A percentile compares a stretch with the other conserved stretches of the same genome.
Evolutionary conservation across 2,113 vertebrate species (phyloP).

Genomic region (Atractosteus spatula): DNA sequence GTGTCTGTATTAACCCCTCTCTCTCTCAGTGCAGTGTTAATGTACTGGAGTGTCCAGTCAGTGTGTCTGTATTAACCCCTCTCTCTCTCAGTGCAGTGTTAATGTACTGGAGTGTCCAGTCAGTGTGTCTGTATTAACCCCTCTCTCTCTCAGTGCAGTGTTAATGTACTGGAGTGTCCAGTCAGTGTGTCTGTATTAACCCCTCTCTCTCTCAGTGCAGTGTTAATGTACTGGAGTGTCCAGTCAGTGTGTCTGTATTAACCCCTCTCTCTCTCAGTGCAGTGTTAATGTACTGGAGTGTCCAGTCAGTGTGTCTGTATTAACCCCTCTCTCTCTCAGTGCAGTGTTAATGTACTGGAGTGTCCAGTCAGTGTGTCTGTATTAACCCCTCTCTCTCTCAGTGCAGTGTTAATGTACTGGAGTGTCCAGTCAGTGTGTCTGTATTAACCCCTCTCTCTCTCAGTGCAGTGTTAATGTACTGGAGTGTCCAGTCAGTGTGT

Average conservation of each 20-base stretch:
- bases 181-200: not conserved
- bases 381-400: not conserved
- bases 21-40: not conserved
- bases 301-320: not conserved
- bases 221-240: not conserved
- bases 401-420: too few relatives aligned
- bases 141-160: not conserved
- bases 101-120: not conserved
- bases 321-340: not conserved
- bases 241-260: not conserved
- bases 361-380: not conserved
- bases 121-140: not conserved
- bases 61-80: not conserved
- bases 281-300: not conserved
- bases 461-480: too few relatives aligned
- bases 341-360: not conserved
- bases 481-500: not conserved
- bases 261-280: not conserved
- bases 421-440: not conserved
- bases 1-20: not conserved
- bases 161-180: not conserved
- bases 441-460: not conserved
- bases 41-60: not conserved
- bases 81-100: not conserved
- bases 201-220: not conserved